Evolutionary conservation across 64 coral and sea anemone species (phyloP).

Genomic region (Astreopora myriophthalma): DNA sequence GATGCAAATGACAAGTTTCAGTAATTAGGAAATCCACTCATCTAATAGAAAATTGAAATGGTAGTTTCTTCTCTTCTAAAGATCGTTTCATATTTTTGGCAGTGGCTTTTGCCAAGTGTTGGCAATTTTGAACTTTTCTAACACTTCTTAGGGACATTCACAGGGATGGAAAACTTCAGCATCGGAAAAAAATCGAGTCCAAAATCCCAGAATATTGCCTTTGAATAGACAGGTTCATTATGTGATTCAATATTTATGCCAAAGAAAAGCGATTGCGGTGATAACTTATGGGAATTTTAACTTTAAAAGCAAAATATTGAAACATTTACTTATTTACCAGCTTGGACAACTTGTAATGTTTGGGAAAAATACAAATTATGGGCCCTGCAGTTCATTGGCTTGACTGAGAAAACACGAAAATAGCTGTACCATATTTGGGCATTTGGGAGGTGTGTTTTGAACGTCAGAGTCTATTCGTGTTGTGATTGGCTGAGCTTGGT

Average conservation of each 20-base stretch:
- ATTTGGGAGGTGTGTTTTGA: slow-evolving; percentile 87
- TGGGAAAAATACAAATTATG: background rate
- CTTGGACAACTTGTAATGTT: background rate
- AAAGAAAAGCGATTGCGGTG: too few species aligned
- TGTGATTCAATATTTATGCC: slow-evolving; percentile 1
- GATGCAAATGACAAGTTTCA: background rate
- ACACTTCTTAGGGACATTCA: too few species aligned
- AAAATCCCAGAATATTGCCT: background rate
- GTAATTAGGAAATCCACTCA: too few species aligned
- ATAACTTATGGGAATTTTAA: too few species aligned
- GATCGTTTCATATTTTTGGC: too few species aligned
- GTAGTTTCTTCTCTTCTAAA: too few species aligned
- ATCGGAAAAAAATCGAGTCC: background rate
- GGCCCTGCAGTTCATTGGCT: background rate
- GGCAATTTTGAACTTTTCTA: too few species aligned
- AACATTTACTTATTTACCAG: background rate
- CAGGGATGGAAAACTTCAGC: too few species aligned
- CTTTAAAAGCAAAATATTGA: background rate
- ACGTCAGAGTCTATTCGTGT: slow-evolving; percentile 37
- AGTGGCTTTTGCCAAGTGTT: too few species aligned
- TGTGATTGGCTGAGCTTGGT: slow-evolving; percentile 73
- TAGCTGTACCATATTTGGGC: slow-evolving; percentile 75
- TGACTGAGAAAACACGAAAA: background rate
- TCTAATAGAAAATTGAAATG: too few species aligned
- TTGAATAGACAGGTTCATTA: background rate